phyloP scores from a whole-genome alignment of 2,888 invertebrate species.

The Carpatolechia fugitivella region DNA sequence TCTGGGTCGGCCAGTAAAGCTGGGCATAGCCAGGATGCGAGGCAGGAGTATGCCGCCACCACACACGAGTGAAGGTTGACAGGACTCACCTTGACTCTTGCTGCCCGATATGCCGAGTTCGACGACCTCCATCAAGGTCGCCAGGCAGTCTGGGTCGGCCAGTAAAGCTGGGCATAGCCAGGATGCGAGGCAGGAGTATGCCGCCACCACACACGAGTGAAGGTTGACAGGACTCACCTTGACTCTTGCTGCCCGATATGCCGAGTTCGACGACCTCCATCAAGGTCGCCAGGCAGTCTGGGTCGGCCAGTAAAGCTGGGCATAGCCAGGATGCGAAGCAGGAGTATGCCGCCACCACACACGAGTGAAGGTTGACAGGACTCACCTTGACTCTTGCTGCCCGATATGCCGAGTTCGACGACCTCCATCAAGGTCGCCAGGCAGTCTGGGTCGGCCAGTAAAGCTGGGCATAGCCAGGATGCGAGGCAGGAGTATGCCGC shows the following conservation, averaged over 20 bases:
- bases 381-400: constrained; percentile 88
- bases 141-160: constrained; percentile 94
- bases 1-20: constrained; percentile 95
- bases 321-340: constrained; percentile 95
- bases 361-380: constrained; percentile 87
- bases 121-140: constrained; percentile 96
- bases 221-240: constrained; percentile 79
- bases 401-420: constrained; percentile 98
- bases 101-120: constrained; percentile 98
- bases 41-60: constrained; percentile 94
- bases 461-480: constrained; percentile 95
- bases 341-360: constrained; percentile 95
- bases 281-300: constrained; percentile 94
- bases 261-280: constrained; percentile 98
- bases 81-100: constrained; percentile 83
- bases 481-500: constrained; percentile 95
- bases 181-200: constrained; percentile 93
- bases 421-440: constrained; percentile 96
- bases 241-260: constrained; percentile 95
- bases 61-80: constrained; percentile 92
- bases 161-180: constrained; percentile 96
- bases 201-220: constrained; percentile 95
- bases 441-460: constrained; percentile 95
- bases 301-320: constrained; percentile 94
- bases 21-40: constrained; percentile 95